A percentile compares a stretch with the other conserved stretches of the same genome.
phyloP scores from a whole-genome alignment of 1,140 invertebrate species.

The Drosophila auraria region DNA sequence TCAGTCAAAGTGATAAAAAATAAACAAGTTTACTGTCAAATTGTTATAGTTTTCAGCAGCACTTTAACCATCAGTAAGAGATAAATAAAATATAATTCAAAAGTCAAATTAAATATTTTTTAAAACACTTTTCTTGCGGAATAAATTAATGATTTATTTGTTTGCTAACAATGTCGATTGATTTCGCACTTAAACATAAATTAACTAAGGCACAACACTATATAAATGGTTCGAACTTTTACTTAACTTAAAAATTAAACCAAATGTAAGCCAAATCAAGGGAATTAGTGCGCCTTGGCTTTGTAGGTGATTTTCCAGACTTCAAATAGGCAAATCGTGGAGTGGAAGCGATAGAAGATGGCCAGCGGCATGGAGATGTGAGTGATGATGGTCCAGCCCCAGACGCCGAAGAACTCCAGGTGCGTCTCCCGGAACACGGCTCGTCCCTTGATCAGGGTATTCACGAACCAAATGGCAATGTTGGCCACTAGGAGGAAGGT shows the following conservation, averaged over 20 bases:
- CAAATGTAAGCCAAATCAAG: not conserved
- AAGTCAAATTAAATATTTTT: not conserved
- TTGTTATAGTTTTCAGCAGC: not conserved
- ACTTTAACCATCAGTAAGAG: not conserved
- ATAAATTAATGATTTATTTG: conserved; percentile 48
- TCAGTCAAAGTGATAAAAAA: not conserved
- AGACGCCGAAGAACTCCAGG: conserved; percentile 91
- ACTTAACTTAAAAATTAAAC: conserved; percentile 19
- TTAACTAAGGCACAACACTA: conserved; percentile 20
- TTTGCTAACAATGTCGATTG: not conserved
- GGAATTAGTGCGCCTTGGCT: conserved; percentile 69
- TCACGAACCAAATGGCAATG: conserved; percentile 94
- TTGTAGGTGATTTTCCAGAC: conserved; percentile 98
- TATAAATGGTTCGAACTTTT: conserved; percentile 2
- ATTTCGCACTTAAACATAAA: conserved; percentile 23
- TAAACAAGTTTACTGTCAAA: too few relatives aligned
- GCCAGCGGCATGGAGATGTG: conserved; percentile 94
- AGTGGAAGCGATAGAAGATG: conserved; percentile 96
- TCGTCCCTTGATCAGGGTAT: conserved; percentile 93
- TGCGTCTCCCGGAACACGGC: conserved; percentile 92
- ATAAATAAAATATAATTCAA: not conserved
- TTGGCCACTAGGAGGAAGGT: conserved; percentile 94
- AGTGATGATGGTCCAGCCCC: conserved; percentile 95
- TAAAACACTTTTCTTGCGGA: not conserved
- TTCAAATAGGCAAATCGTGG: conserved; percentile 97